Conservation (phyloP, 2,888 invertebrate species). For the Drosophila buzzatii region DNA sequence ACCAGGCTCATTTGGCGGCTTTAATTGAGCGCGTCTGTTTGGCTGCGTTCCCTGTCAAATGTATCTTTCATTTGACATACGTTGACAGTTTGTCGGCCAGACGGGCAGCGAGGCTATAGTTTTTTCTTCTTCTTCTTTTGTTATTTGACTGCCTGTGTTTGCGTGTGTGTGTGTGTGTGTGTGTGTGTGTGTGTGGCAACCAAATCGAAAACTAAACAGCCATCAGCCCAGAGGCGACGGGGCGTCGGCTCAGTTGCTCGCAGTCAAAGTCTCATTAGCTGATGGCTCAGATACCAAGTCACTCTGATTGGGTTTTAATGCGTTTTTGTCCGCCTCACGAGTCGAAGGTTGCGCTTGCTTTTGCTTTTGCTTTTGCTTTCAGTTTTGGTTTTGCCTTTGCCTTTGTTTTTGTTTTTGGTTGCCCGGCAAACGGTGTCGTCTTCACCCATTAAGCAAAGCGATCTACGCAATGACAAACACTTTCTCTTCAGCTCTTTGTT, state of each 20-base stretch:
- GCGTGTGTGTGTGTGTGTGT: constrained; percentile 14
- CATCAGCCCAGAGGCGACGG: constrained; percentile 35
- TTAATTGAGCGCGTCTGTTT: constrained; percentile 70
- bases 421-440: constrained; percentile 47
- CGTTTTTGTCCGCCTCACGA: constrained; percentile 44
- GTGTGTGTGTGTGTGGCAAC: constrained; percentile 38
- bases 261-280: constrained; percentile 78
- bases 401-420: background rate
- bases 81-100: constrained; percentile 67
- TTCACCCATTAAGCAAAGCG: constrained; percentile 68
- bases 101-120: constrained; percentile 31
- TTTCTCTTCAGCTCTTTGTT: constrained; percentile 62
- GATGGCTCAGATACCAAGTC: constrained; percentile 58
- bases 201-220: constrained; percentile 75
- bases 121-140: constrained; percentile 24
- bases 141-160: constrained; percentile 15
- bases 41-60: constrained; percentile 62
- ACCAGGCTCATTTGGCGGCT: constrained; percentile 53
- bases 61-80: constrained; percentile 68
- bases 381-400: background rate
- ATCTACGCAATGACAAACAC: constrained; percentile 66
- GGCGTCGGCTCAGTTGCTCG: constrained; percentile 35
- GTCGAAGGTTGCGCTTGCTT: constrained; percentile 38
- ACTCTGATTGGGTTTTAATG: constrained; percentile 78
- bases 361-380: constrained; percentile 1